A percentile compares a stretch with the other conserved stretches of the same genome.
phyloP scores from a whole-genome alignment of 2,113 vertebrate genomes.

The Nannospalax galili region DNA sequence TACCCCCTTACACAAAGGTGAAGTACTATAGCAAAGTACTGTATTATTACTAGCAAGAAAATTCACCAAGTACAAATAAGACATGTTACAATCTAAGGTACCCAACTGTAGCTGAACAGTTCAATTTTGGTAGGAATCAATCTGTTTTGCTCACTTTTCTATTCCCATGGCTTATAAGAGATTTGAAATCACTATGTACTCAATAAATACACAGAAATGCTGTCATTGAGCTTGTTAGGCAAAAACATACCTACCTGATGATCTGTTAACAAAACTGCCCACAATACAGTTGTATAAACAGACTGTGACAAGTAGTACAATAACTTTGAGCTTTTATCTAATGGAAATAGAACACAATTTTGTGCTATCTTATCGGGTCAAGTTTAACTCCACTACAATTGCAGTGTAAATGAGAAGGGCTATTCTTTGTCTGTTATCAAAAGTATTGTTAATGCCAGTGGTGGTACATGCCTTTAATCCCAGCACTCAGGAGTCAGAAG shows the following conservation, averaged over 20 bases:
- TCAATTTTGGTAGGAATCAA: not conserved
- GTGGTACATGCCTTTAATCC: too few species aligned
- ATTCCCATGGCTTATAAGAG: not conserved
- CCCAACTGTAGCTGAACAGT: not conserved
- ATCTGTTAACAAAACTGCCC: not conserved
- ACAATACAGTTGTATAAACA: not conserved
- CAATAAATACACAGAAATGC: constrained; percentile 13
- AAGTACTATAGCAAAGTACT: not conserved
- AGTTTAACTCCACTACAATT: constrained; percentile 48
- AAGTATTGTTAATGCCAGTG: not conserved
- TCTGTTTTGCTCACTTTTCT: not conserved
- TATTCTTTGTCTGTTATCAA: constrained; percentile 17
- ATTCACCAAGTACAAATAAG: not conserved
- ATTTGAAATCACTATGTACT: constrained; percentile 11
- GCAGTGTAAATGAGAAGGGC: constrained; percentile 21
- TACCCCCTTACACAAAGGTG: not conserved
- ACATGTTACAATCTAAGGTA: not conserved
- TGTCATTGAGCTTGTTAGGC: not conserved
- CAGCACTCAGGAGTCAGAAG: too few species aligned
- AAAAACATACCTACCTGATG: constrained; percentile 16
- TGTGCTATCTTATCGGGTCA: constrained; percentile 2
- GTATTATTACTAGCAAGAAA: constrained; percentile 30
- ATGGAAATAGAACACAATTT: not conserved
- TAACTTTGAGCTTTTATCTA: not conserved
- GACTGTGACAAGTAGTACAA: not conserved